phyloP scores from a whole-genome alignment of 2,797 vertebrate genomes.

The Calcarius lapponicus region DNA sequence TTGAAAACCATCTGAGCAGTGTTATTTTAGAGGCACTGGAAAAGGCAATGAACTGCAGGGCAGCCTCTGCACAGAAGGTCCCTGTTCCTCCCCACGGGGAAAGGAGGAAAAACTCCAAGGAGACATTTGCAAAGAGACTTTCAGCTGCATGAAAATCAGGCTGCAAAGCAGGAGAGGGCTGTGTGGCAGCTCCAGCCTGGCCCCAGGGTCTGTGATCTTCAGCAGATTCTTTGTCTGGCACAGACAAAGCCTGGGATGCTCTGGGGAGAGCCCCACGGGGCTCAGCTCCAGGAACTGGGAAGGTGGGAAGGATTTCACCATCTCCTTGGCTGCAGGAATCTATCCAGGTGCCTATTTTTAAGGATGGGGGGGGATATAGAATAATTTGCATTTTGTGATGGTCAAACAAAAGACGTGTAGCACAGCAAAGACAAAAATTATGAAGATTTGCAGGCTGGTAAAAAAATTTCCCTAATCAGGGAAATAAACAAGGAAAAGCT shows the following conservation, averaged over 20 bases:
- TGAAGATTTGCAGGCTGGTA: background rate
- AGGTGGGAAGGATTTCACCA: background rate
- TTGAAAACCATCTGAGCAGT: background rate
- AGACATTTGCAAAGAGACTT: background rate
- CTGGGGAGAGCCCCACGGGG: background rate
- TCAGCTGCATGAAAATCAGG: background rate
- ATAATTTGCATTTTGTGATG: background rate
- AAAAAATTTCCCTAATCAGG: background rate
- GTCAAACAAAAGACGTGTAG: accelerated
- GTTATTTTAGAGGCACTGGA: background rate
- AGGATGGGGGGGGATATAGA: background rate
- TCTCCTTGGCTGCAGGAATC: background rate
- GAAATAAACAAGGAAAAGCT: background rate
- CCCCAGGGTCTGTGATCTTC: slow-evolving; percentile 24
- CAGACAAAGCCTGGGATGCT: background rate
- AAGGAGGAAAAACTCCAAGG: background rate
- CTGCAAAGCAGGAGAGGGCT: background rate
- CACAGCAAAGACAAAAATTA: background rate
- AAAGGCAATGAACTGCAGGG: background rate
- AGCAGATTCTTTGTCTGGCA: slow-evolving; percentile 28
- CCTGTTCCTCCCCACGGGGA: background rate
- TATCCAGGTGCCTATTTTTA: background rate
- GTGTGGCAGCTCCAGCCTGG: background rate
- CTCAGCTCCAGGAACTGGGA: background rate
- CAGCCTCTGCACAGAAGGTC: background rate